Base-by-base conservation (phyloP, 2,113 vertebrate species). In the Nibea coibor region DNA sequence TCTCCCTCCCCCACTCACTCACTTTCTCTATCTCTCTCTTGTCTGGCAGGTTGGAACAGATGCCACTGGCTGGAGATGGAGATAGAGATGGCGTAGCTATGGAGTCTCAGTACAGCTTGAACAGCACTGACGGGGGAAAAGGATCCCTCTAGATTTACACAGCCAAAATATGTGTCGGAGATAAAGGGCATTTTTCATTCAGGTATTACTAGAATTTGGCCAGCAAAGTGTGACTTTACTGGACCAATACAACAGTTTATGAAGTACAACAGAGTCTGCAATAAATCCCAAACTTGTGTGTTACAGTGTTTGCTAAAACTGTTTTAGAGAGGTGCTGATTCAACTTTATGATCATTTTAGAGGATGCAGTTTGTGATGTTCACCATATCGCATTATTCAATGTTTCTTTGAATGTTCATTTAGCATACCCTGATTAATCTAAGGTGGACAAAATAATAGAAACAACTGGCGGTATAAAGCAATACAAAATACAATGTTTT, bases 31-130 rank as follows among this genome's bases (percentile, higher is more conserved):
- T 73, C 66, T 72, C 39, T 70, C 77, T 86, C 67, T 84, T 86
- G 77, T 88, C 75, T 92, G 78, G 80, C 87, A 92, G 90, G 87
- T 87, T 88, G 82, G 77, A 94, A 92, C 90, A 94, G 94, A 94
- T 94, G 92, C 90, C 89, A 88, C 69, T 85, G 85, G 72, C 59
- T 87, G 70, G 50, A 78, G 90, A 88, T 64, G 76, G 84, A 86
- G 82, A 80, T 63, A 72, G 83, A 90, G 84, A 82, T 53, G 31
- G 76, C 75, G 68, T 68, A 70, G 56, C 68, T 66, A 72, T 57
- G 50, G 79, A 63, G 62, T 59, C 56, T 58, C 20, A 48, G 69
- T 69, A 31, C 17, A 56, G 56, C 42, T 83, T 70, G 66, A 89
- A 69, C 78, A 77, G 43, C 24, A 26, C 65, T 54, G 78, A 86